phyloP scores from a whole-genome alignment of 2,113 vertebrate species.

The Uria lomvia region DNA sequence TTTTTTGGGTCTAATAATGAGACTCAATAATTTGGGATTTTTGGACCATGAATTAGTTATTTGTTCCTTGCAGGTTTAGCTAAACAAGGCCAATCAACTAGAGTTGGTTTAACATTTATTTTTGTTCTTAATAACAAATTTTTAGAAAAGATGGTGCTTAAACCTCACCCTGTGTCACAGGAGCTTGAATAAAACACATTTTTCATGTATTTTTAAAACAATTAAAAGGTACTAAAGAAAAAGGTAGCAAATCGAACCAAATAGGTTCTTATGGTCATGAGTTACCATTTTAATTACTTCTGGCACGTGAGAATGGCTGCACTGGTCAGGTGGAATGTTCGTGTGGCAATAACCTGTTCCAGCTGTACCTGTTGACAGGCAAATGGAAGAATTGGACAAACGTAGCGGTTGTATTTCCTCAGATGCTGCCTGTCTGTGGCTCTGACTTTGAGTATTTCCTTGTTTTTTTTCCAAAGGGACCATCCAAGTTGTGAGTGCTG shows the following conservation, averaged over 20 bases:
- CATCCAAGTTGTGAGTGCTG: not conserved
- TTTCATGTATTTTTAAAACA: not conserved
- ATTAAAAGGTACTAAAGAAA: not conserved
- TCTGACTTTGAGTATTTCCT: not conserved
- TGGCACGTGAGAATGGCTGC: not conserved
- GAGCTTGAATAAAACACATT: not conserved
- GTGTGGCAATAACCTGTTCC: not conserved
- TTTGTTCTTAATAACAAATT: not conserved
- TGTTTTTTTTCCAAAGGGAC: not conserved
- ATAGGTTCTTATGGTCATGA: not conserved
- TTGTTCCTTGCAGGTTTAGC: not conserved
- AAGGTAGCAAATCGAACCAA: not conserved
- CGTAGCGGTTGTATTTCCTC: not conserved
- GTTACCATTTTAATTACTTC: not conserved
- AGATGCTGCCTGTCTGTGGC: not conserved
- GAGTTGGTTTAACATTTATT: not conserved
- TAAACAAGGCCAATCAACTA: not conserved
- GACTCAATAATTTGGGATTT: not conserved
- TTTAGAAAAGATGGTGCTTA: not conserved
- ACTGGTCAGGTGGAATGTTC: not conserved
- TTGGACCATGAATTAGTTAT: not conserved
- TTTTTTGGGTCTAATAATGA: not conserved
- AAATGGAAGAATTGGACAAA: not conserved
- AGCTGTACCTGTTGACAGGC: not conserved
- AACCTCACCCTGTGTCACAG: not conserved